phyloP scores from a whole-genome alignment of 2,113 vertebrate species.

The Lonchura striata region DNA sequence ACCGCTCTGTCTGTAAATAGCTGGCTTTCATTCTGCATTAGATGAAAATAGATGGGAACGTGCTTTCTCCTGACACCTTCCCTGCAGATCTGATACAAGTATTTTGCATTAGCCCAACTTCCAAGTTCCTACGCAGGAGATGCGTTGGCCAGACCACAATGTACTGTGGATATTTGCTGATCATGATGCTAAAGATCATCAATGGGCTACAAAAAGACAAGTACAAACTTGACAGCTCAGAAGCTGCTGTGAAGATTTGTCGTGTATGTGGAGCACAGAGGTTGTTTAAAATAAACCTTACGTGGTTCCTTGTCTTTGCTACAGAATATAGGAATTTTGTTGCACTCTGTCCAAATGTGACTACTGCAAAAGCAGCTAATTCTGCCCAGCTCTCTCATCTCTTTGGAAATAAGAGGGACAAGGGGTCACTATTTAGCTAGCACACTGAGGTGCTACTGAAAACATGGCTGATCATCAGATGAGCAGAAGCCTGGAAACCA shows the following conservation, averaged over 20 bases:
- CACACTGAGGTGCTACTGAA: neutral
- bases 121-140: neutral
- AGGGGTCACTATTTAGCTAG: neutral
- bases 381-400: neutral
- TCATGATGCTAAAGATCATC: neutral
- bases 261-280: neutral
- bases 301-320: neutral
- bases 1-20: conserved; percentile 26
- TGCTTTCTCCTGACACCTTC: conserved; percentile 29
- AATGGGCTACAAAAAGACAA: neutral
- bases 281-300: neutral
- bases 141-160: neutral
- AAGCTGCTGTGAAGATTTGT: neutral
- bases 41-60: neutral
- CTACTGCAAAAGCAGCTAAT: neutral
- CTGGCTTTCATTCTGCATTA: neutral
- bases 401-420: neutral
- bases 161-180: neutral
- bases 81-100: neutral
- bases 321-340: neutral
- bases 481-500: neutral
- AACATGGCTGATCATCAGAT: rapidly evolving
- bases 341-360: neutral
- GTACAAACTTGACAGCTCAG: neutral
- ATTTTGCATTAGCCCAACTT: neutral